phyloP scores from a whole-genome alignment of 2,797 vertebrate genomes.

The Microctenopoma stevenorrisi region DNA sequence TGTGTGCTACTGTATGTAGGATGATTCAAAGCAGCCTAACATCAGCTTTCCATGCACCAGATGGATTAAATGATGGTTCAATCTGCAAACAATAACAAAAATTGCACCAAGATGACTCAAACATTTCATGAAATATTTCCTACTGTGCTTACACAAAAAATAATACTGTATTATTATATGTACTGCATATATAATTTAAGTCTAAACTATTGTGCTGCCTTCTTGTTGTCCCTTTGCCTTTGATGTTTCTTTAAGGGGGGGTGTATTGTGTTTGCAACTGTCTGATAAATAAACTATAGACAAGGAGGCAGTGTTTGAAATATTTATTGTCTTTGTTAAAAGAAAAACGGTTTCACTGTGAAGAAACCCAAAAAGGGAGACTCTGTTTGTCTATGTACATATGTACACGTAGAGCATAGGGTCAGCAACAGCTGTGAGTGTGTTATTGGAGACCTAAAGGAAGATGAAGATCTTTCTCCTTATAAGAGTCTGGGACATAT shows the following conservation, averaged over 20 bases:
- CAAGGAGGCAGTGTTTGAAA: constrained; percentile 73
- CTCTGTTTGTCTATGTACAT: background rate
- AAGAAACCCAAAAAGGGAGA: constrained; percentile 33
- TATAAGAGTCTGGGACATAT: background rate
- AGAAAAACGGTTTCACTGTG: constrained; percentile 51
- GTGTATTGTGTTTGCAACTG: constrained; percentile 63
- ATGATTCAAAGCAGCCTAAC: too few species aligned
- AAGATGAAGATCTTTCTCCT: background rate
- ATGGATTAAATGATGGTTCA: background rate
- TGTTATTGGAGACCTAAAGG: fast-evolving
- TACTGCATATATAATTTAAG: background rate
- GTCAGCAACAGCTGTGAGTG: background rate
- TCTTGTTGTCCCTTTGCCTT: constrained; percentile 22
- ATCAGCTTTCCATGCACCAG: background rate
- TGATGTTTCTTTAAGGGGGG: constrained; percentile 38
- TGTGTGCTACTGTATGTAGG: background rate
- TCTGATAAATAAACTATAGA: constrained; percentile 83
- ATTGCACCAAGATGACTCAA: background rate
- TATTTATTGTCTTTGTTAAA: constrained; percentile 81
- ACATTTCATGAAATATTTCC: background rate
- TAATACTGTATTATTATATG: too few species aligned
- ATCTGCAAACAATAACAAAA: background rate
- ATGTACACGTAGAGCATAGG: background rate
- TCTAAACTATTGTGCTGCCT: background rate
- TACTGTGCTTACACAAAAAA: background rate